Conservation (phyloP, 2,797 vertebrate genomes). For the Benthosema pterotum region DNA sequence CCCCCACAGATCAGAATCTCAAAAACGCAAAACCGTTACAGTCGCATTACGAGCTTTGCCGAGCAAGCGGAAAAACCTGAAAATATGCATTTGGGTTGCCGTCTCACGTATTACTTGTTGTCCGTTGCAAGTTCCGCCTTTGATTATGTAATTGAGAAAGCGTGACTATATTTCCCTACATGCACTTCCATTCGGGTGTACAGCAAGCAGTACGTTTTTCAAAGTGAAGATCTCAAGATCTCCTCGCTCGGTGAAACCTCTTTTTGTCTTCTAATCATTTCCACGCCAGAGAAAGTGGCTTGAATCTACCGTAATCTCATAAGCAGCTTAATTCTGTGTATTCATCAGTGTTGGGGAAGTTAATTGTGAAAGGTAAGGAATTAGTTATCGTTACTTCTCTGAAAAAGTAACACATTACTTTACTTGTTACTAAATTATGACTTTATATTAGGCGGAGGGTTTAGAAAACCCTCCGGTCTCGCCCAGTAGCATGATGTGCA, state of each 20-base stretch:
- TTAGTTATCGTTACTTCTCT: too few species aligned
- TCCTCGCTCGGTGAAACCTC: conserved; percentile 65
- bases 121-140: conserved; percentile 46
- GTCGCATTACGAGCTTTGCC: conserved; percentile 28
- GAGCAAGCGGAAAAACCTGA: conserved; percentile 28
- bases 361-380: too few species aligned
- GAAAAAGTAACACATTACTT: too few species aligned
- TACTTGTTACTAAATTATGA: too few species aligned
- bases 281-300: conserved; percentile 73
- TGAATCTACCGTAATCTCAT: conserved; percentile 80
- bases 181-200: conserved; percentile 63
- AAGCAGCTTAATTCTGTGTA: conserved; percentile 82
- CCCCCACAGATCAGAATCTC: conserved; percentile 52
- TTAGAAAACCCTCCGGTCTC: too few species aligned
- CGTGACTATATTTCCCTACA: conserved; percentile 64
- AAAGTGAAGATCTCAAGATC: conserved; percentile 71
- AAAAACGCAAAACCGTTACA: conserved; percentile 38
- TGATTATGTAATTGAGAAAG: conserved; percentile 70
- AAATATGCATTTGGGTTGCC: conserved; percentile 47
- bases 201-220: conserved; percentile 66
- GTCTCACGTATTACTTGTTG: conserved; percentile 37
- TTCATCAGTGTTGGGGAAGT: too few species aligned
- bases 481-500: too few species aligned
- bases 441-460: too few species aligned
- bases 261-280: conserved; percentile 79